These are phyloP conservation scores for Phaonia tiefii DNA, from an alignment of 2,888 invertebrate genomes.

Conservation along the genomic window DNA sequence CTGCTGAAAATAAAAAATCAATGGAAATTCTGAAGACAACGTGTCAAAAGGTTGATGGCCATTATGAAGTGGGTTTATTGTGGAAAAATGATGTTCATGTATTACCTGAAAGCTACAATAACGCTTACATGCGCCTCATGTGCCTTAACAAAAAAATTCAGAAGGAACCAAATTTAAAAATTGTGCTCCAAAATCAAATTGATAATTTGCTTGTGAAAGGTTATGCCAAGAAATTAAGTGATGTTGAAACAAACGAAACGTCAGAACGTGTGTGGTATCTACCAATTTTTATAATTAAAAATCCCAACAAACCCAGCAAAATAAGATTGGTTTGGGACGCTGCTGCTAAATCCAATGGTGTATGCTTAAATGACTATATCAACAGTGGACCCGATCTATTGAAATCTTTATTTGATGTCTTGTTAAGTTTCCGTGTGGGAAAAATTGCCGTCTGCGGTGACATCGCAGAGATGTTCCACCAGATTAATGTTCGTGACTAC, in stretches of 20 bases:
- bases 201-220: conserved; percentile 62
- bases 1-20: conserved; percentile 45
- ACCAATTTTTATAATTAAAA: conserved; percentile 35
- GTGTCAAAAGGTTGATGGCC: conserved; percentile 40
- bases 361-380: too few species aligned
- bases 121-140: conserved; percentile 60
- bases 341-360: too few species aligned
- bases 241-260: conserved; percentile 44
- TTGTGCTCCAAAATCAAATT: conserved; percentile 55
- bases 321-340: too few species aligned
- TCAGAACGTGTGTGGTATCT: not conserved
- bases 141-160: conserved; percentile 64
- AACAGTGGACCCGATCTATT: too few species aligned
- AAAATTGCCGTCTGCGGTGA: too few species aligned
- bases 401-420: conserved; percentile 51
- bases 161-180: conserved; percentile 52
- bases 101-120: conserved; percentile 58
- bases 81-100: conserved; percentile 66
- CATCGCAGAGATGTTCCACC: conserved; percentile 66
- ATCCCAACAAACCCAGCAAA: conserved; percentile 70
- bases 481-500: conserved; percentile 40
- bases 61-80: conserved; percentile 67
- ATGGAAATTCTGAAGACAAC: conserved; percentile 55
- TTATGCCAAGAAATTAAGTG: conserved; percentile 49
- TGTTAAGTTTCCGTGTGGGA: too few species aligned